Conservation (phyloP, 2,113 vertebrate genomes). For the Cryptomyrus ogoouensis region DNA sequence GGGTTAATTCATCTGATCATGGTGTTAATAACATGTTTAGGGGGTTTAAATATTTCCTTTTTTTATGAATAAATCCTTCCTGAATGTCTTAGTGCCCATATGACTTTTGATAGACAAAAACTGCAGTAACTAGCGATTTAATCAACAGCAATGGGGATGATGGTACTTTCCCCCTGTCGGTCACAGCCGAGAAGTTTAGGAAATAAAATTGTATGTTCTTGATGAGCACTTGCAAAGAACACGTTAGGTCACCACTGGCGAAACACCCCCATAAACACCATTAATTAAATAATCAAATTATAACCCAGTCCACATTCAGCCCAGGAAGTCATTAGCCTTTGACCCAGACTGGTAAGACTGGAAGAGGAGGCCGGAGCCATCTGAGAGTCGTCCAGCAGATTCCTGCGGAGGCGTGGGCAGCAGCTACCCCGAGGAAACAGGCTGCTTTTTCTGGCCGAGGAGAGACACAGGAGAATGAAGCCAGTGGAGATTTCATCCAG, state of each 20-base stretch:
- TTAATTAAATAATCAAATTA: conserved; percentile 3
- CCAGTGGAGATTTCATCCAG: not conserved
- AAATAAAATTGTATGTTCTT: not conserved
- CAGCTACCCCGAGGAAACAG: not conserved
- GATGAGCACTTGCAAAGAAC: not conserved
- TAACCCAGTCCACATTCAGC: not conserved
- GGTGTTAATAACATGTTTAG: not conserved
- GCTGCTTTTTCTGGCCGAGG: not conserved
- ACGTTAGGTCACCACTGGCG: not conserved
- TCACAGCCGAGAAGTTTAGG: not conserved
- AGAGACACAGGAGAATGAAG: not conserved
- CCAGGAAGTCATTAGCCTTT: not conserved
- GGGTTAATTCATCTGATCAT: not conserved
- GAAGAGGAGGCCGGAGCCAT: not conserved
- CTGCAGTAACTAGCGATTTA: not conserved
- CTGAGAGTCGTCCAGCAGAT: not conserved
- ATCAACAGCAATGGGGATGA: not conserved
- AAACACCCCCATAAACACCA: not conserved
- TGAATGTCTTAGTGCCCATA: not conserved
- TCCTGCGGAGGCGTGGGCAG: not conserved
- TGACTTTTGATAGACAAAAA: not conserved
- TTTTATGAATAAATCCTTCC: not conserved
- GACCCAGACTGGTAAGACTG: not conserved
- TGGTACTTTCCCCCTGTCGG: not conserved
- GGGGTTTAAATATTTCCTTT: not conserved